Base-by-base conservation (phyloP, 1,140 invertebrate species). In the Vollenhovia emeryi region DNA sequence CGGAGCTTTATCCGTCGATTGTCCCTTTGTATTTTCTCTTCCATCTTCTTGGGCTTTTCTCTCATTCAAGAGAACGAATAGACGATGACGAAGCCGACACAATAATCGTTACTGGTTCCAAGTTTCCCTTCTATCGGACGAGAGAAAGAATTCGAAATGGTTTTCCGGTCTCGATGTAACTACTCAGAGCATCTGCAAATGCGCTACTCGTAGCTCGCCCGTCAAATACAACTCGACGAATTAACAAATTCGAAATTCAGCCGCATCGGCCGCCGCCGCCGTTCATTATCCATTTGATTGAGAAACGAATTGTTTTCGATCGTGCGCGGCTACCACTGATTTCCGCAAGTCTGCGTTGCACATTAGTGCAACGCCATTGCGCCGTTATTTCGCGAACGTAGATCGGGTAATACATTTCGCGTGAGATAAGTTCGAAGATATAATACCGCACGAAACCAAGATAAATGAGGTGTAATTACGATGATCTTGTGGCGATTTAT, bases 51-150 rank as follows among this genome's bases (percentile, higher is more conserved):
- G 76, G 18, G 83, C 71, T 86, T 88, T 69, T 64, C 71, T 69
- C 64, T 89, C 64, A 73, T 88, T 73, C 83, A 60, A 73, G 82
- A 59, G n/a, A 69, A 59, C 85, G 85, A 89, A 86, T 87, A 74
- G 59, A 80, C 33, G 43, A 91, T 64, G 71, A 36, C 68, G n/a
- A 40, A 87, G 21, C 24, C 66, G 45, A 15, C 78, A 60, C 40
- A 40, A n/a, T 75, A 75, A 60, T 78, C 43, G 62, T 87, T 79
- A 73, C 59, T 68, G 36, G 45, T 55, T 88, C 85, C 62, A 69
- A 91, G 82, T 69, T 75, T 73, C 69, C 33, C 64, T 89, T 91
- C 84, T 18, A 90, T 91, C 75, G 43, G 83, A 45, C 43, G 74
- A 78, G 68, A 50, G 36, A 62, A 89, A 62, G 66, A 50, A 40